These are phyloP conservation scores for Saturnia japonica DNA, from an alignment of 2,888 invertebrate species.

Conservation along the genomic window DNA sequence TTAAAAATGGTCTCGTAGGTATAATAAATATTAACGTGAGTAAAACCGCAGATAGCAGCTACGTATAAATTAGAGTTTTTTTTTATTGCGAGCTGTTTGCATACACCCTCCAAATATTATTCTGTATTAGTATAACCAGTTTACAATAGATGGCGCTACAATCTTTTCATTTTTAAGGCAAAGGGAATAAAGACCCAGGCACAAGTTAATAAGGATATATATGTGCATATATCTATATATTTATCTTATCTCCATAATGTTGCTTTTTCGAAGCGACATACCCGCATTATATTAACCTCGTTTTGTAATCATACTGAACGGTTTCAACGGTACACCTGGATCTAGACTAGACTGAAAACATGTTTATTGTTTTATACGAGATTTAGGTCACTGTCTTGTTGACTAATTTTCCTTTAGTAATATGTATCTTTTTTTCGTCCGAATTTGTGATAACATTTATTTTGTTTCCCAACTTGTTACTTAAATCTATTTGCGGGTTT, in stretches of 20 bases:
- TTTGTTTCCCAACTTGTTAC: not conserved
- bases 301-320: constrained; percentile 16
- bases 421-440: not conserved
- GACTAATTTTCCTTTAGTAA: not conserved
- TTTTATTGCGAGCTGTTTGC: too few species aligned
- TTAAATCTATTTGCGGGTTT: not conserved
- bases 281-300: constrained; percentile 22
- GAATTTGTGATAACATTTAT: not conserved
- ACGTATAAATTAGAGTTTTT: too few species aligned
- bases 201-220: too few species aligned
- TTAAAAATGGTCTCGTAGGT: too few species aligned
- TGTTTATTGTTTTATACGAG: constrained; percentile 28
- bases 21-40: too few species aligned
- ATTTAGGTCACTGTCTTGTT: constrained; percentile 4
- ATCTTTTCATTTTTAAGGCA: too few species aligned
- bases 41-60: too few species aligned
- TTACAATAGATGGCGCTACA: too few species aligned
- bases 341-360: constrained; percentile 26
- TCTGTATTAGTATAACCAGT: too few species aligned
- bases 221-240: not conserved
- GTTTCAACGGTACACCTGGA: constrained; percentile 13
- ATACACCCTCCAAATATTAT: too few species aligned
- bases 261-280: not conserved
- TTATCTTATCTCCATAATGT: not conserved
- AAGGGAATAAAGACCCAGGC: too few species aligned